Conservation (phyloP, 2,113 vertebrate species). For the Leptobrachium ailaonicum region DNA sequence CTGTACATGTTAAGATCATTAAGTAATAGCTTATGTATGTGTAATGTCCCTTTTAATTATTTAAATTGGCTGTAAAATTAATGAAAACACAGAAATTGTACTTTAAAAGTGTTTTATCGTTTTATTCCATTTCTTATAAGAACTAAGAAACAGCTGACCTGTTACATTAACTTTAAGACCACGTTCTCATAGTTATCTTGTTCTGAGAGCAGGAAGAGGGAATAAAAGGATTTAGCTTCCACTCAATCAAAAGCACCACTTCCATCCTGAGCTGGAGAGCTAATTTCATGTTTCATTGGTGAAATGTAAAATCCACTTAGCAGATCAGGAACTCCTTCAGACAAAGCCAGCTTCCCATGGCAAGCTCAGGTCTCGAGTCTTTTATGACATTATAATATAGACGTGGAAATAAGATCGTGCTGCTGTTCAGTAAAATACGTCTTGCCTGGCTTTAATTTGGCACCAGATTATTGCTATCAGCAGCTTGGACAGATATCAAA, state of each 20-base stretch:
- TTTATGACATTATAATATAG: slow-evolving; percentile 40
- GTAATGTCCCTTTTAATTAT: too few species aligned
- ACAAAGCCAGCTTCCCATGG: slow-evolving; percentile 26
- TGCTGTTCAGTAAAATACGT: slow-evolving; percentile 14
- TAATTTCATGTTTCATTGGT: slow-evolving; percentile 21
- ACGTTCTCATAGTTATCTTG: slow-evolving; percentile 17
- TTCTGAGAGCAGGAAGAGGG: slow-evolving; percentile 40
- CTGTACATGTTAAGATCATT: too few species aligned
- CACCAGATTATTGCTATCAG: slow-evolving; percentile 9
- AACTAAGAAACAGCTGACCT: too few species aligned
- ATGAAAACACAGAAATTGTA: too few species aligned
- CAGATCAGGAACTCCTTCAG: slow-evolving; percentile 24
- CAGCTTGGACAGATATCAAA: slow-evolving; percentile 2
- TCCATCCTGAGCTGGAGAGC: slow-evolving; percentile 32
- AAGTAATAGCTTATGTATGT: too few species aligned
- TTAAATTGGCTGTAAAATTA: too few species aligned
- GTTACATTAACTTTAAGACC: not conserved
- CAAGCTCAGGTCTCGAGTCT: slow-evolving; percentile 21
- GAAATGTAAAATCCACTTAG: slow-evolving; percentile 42
- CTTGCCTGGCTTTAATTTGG: slow-evolving; percentile 36
- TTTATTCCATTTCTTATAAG: too few species aligned
- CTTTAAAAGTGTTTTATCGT: too few species aligned
- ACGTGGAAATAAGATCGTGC: slow-evolving; percentile 9
- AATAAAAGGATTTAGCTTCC: slow-evolving; percentile 49
- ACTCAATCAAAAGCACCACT: slow-evolving; percentile 12